Evolutionary conservation across 1,140 invertebrate genomes (phyloP), one percentile per base, ranked within the genome.

Genomic region (Ceratosolen solmsi): DNA sequence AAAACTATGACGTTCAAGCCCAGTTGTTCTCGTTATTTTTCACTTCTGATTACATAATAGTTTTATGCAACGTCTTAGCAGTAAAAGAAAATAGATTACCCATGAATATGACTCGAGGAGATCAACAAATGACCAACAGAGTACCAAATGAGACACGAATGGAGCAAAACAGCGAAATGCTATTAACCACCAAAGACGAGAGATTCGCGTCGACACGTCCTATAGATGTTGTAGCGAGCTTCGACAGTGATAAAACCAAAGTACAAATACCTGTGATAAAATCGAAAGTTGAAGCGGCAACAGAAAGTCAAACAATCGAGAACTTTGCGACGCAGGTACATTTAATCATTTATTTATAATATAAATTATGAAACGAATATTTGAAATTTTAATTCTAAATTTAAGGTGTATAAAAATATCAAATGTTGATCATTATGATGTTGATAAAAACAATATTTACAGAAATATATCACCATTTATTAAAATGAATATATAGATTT

Each of bases 11-110:
- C 83, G 60, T 84, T 22, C 78, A 83, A 38, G 78, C 83, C 0
- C 90, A 74, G 74, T 93, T 94, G 85, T 92, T 94, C 84, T 89
- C 93, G 9, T 92, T 92, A 82, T 88, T 96, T 82, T 93, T 96
- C 85, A 92, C 94, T 20, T 85, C 92, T 3, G 94, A 94, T 83
- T 95, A 95, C 86, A 89, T 96, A 73, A 93, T 95, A 17, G 95
- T 95, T n/a, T 90, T 96, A 60, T 97, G 96, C 88, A 96, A 96
- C 87, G 91, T 94, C 54, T 87, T 95, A 30, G 94, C 94, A 4
- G 93, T 94, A 58, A 92, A 92, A 58, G 93, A 95, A 82, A 93
- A 80, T n/a, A n/a, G 63, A 20, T 30, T 80, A 9, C 58, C 80
- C 22, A 68, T 46, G 15, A 82, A 78, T 36, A 25, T 11, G 7